Percentiles rank a stretch among this genome's conserved stretches.
Conservation (phyloP, 2,888 invertebrate genomes). For the Harpagoxenus sublaevis region DNA sequence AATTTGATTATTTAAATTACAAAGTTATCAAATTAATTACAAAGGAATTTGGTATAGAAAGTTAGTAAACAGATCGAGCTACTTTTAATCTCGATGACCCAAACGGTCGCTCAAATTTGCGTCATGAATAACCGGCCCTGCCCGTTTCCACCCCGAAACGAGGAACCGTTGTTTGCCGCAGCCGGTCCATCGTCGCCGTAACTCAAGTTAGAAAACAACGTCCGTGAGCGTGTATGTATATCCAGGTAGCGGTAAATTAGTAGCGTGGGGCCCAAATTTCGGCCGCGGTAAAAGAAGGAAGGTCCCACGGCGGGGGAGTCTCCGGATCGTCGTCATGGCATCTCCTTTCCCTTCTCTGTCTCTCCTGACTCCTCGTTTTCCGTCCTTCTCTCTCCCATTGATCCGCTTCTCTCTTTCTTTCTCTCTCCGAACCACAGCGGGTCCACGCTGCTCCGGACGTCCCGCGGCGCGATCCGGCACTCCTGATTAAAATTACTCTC, state of each 20-base stretch:
- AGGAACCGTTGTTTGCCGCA: slow-evolving; percentile 66
- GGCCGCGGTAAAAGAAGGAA: slow-evolving; percentile 64
- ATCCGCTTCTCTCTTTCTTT: neutral
- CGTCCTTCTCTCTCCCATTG: neutral
- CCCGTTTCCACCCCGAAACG: slow-evolving; percentile 58
- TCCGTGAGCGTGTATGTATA: slow-evolving; percentile 75
- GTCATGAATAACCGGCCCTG: slow-evolving; percentile 40
- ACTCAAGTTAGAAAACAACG: slow-evolving; percentile 81
- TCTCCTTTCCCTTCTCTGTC: neutral
- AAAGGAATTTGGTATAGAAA: neutral
- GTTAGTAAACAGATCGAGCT: neutral
- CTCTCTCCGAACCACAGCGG: slow-evolving; percentile 26
- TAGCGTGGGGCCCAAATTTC: slow-evolving; percentile 79
- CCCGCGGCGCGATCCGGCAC: slow-evolving; percentile 82
- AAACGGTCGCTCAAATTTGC: slow-evolving; percentile 38
- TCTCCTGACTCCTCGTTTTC: neutral
- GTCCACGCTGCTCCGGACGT: slow-evolving; percentile 72
- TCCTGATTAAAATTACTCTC: slow-evolving; percentile 85
- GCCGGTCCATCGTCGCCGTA: slow-evolving; percentile 79
- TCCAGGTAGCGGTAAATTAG: slow-evolving; percentile 85
- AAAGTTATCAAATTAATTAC: neutral
- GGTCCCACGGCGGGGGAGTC: slow-evolving; percentile 61
- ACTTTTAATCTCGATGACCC: slow-evolving; percentile 31
- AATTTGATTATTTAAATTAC: neutral
- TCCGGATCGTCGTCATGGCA: slow-evolving; percentile 37